Conservation (phyloP, 2,113 vertebrate species). For the Colius striatus region DNA sequence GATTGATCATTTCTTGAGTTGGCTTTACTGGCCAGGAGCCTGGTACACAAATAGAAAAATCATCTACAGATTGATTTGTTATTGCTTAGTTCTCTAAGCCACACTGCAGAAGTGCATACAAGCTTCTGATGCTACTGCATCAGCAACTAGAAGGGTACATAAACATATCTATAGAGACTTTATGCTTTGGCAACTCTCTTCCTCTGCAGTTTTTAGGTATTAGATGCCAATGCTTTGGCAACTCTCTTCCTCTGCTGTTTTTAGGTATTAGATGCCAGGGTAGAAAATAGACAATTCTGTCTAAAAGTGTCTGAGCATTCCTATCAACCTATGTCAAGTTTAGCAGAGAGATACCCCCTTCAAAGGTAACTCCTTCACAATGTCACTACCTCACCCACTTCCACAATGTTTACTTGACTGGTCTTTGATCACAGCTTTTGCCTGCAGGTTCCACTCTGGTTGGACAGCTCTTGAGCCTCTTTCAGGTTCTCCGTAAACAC, state of each 20-base stretch:
- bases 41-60: neutral
- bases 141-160: neutral
- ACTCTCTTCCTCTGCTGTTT: neutral
- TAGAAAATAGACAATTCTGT: neutral
- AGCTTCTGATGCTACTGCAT: neutral
- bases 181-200: neutral
- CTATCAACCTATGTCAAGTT: neutral
- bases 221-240: too few relatives aligned
- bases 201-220: neutral
- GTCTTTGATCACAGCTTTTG: neutral
- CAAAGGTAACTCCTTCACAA: neutral
- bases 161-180: neutral
- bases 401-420: neutral
- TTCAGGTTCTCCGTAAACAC: neutral
- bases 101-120: neutral
- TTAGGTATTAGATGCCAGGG: neutral
- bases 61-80: neutral
- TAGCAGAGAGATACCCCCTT: neutral
- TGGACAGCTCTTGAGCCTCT: neutral
- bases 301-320: neutral
- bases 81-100: neutral
- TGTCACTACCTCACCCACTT: neutral
- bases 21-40: neutral
- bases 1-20: conserved; percentile 6
- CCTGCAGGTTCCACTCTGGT: neutral